Percentiles rank a stretch among this genome's conserved stretches.
phyloP scores from a whole-genome alignment of 2,113 vertebrate species.

The Misgurnus anguillicaudatus region DNA sequence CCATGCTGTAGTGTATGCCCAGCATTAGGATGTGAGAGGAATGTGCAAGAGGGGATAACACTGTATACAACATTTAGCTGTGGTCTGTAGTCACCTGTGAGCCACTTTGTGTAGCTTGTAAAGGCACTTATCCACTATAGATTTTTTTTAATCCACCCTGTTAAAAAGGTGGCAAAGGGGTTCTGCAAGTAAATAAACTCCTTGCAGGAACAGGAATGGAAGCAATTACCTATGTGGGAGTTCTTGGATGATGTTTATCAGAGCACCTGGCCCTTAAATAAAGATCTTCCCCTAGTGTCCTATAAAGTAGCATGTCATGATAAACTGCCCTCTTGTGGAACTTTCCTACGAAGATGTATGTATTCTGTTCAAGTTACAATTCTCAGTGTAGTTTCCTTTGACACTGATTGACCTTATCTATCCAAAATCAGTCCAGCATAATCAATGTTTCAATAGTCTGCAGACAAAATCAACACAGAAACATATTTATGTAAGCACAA shows the following conservation, averaged over 20 bases:
- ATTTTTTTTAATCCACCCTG: neutral
- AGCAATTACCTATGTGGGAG: conserved; percentile 34
- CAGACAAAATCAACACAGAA: conserved; percentile 15
- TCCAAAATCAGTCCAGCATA: neutral
- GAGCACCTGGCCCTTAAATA: conserved; percentile 6
- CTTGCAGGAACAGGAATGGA: conserved; percentile 3
- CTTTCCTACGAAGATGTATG: neutral
- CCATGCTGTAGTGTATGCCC: too few relatives aligned
- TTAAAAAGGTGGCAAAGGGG: conserved; percentile 3
- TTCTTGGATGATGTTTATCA: neutral
- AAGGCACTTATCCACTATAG: neutral
- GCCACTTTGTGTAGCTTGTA: neutral
- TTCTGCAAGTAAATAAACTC: conserved; percentile 4
- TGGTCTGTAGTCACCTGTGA: conserved; percentile 10
- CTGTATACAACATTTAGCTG: neutral
- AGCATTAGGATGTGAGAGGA: neutral
- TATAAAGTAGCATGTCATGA: neutral
- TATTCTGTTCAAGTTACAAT: neutral
- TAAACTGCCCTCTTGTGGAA: conserved; percentile 1
- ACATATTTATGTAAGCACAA: conserved; percentile 7
- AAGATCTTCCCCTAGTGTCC: conserved; percentile 4
- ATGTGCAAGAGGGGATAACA: neutral
- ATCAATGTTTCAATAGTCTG: neutral
- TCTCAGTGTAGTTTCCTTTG: conserved; percentile 10
- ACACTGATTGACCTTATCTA: conserved; percentile 18